Base-by-base conservation (phyloP, 2,888 invertebrate species). In the Lagria hirta region DNA sequence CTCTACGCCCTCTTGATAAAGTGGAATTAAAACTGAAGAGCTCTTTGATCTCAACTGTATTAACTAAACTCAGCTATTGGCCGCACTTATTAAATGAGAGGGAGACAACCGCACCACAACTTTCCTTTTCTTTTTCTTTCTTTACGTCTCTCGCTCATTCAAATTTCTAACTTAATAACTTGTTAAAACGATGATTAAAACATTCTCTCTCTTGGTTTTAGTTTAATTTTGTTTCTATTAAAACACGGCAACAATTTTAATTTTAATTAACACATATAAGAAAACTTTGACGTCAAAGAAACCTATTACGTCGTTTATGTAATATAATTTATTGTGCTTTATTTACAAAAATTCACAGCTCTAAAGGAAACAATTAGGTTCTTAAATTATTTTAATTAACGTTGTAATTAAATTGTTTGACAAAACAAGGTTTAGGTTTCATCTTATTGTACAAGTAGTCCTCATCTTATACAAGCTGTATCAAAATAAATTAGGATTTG, bases 1-100 rank as follows among this genome's bases (percentile, higher is more conserved):
- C 69, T 69, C 65, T 66, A 69, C 70, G 69, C 72, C 74, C 74
- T 71, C 68, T 70, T 72, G 74, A 74, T 75, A 75, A 75, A 75
- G 73, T 75, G 73, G 75, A 75, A 76, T 75, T 75, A 75, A 75
- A 75, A 75, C 71, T 69, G 71, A 69, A 70, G 71, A 63, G 73
- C 69, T 65, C 75, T 75, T 75, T 75, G 75, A 75, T 75, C 71
- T 70, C 68, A 58, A 65, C 67, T 61, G 65, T 70, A 70, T 71
- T 70, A 69, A 66, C 68, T 68, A 71, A 71, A 70, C 71, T 68
- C 55, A 56, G 68, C 67, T 60, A 69, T 68, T 66, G 64, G 62
- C 60, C 68, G 60, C 71, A 69, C 70, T 70, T 69, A 69, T 70
- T 70, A 69, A 70, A 69, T 65, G 66, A 64, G 62, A 66, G 67